Evolutionary conservation across 2,888 invertebrate genomes (phyloP), one percentile per base, ranked within the genome.

Genomic region (Lucinisca nassula): DNA sequence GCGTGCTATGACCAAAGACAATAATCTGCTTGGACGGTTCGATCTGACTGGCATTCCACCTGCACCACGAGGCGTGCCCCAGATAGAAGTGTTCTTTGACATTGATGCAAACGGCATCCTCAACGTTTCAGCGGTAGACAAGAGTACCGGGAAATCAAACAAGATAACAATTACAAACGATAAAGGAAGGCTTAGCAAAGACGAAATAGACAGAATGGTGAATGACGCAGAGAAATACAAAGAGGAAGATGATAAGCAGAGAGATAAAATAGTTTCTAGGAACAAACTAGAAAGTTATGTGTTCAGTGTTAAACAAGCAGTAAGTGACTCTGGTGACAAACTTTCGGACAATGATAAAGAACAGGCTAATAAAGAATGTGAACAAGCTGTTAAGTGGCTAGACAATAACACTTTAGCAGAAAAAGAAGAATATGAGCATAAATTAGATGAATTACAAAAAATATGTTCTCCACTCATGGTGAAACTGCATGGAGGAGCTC

Each of bases 1-100:
- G 97, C 98, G 99, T 93, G 98, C 98, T 79, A 98, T 99, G 99
- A 98, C 99, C 93, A 98, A 98, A 96, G 98, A 99, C 96, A 99
- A 99, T 97, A 98, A 98, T 85, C 82, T 90, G 30, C 90, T 95
- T 6, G 95, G 95, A 21, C 87, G 81, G 27, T 95, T 95, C 85
- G 94, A 95, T 58, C 90, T 95, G 79, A 91, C 86, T 32, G 95
- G 95, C 24, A 95, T 95, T 70, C 95, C 95, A 32, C 95, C 95
- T 14, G 95, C 95, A 27, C 95, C 95, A 32, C 90, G 95, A 75
- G 95, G 95, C 45, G 93, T 95, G 3, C 95, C 95, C 12, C 93
- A 95, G 84, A 94, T 95, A 51, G 94, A 94, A 14, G 98, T 98
- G 12, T 98, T 98, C 82, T 97, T 98, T 58, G 98, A 98, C 95